phyloP scores from a whole-genome alignment of 2,888 invertebrate species.

The Didymodactylos carnosus region DNA sequence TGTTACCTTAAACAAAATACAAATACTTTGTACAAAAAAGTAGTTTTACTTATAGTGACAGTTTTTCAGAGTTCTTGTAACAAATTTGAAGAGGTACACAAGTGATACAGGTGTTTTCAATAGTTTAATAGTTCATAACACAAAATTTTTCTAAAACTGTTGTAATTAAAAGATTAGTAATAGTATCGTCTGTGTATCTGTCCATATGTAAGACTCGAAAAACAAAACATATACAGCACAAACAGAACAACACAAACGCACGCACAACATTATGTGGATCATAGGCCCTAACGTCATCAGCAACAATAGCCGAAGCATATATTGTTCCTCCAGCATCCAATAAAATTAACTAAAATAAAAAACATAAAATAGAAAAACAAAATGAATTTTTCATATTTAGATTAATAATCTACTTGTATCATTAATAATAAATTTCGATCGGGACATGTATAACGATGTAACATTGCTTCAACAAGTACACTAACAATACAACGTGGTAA shows the following conservation, averaged over 20 bases:
- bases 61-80: neutral
- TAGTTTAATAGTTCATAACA: too few relatives aligned
- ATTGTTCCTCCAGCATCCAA: constrained; percentile 70
- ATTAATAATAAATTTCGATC: constrained; percentile 79
- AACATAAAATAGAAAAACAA: neutral
- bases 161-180: too few relatives aligned
- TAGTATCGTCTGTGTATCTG: too few relatives aligned
- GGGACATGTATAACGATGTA: constrained; percentile 78
- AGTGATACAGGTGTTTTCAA: too few relatives aligned
- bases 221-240: neutral
- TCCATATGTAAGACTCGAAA: too few relatives aligned
- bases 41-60: too few relatives aligned
- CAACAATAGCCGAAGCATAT: constrained; percentile 26
- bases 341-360: constrained; percentile 30
- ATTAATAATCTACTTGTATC: constrained; percentile 45
- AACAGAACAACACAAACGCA: too few relatives aligned
- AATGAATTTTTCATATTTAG: neutral
- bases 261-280: constrained; percentile 26
- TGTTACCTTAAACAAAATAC: constrained; percentile 26
- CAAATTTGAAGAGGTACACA: too few relatives aligned
- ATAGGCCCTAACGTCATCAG: constrained; percentile 26
- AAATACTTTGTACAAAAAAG: neutral
- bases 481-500: constrained; percentile 73
- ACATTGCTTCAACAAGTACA: constrained; percentile 78
- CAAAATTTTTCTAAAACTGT: too few relatives aligned